Evolutionary conservation across 2,888 invertebrate genomes (phyloP).

Genomic region (Agapostemon virescens): DNA sequence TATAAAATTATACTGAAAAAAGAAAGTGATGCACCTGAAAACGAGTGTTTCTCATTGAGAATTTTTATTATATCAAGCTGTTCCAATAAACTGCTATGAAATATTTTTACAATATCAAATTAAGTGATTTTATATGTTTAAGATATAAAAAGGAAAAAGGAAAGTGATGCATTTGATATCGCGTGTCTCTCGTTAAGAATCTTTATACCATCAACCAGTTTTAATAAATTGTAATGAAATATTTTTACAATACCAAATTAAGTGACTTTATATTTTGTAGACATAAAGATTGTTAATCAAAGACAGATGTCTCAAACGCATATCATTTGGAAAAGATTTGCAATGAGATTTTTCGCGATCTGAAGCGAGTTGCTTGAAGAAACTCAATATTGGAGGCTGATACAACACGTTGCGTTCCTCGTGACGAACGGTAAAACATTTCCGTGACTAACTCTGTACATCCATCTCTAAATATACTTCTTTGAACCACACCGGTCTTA

Average conservation of each 20-base stretch:
- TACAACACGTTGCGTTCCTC: not conserved
- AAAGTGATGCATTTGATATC: no score
- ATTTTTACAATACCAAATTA: not conserved
- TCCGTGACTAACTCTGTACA: constrained; percentile 3
- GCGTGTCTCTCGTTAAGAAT: no score
- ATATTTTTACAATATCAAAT: no score
- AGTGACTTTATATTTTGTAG: not conserved
- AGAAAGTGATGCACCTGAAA: not conserved
- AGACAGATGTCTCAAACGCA: no score
- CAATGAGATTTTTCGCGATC: not conserved
- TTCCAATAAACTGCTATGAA: no score
- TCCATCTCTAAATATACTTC: constrained; percentile 8
- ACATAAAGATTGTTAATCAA: no score
- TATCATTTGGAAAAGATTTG: not conserved
- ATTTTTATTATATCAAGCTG: not conserved
- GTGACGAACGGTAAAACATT: not conserved
- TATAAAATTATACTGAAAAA: not conserved
- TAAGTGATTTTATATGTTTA: no score
- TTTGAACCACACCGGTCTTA: not conserved
- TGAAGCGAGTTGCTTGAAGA: not conserved
- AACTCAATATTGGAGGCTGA: not conserved
- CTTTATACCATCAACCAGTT: no score
- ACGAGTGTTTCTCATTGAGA: not conserved
- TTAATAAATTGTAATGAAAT: not conserved
- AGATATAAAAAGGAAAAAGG: no score